phyloP scores from a whole-genome alignment of 2,888 invertebrate genomes.

The Perizoma flavofasciatum region DNA sequence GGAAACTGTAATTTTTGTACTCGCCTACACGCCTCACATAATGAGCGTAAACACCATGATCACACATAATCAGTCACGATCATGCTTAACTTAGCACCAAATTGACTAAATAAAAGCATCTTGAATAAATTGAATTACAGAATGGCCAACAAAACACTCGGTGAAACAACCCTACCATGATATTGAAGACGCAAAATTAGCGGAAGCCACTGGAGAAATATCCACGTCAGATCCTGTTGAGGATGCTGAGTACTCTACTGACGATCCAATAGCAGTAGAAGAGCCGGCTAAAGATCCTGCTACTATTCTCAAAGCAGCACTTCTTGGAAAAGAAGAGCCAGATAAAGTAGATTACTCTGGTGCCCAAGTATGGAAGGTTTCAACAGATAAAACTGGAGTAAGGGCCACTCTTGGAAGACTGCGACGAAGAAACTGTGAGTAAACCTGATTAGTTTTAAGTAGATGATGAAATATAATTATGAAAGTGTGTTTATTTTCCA shows the following conservation, averaged over 20 bases:
- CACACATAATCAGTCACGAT: slow-evolving; percentile 39
- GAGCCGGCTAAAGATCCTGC: slow-evolving; percentile 35
- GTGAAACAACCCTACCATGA: slow-evolving; percentile 62
- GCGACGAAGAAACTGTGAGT: slow-evolving; percentile 69
- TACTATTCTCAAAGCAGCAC: slow-evolving; percentile 38
- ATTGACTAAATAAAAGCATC: slow-evolving; percentile 8
- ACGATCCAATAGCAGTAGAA: slow-evolving; percentile 35
- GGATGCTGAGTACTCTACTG: slow-evolving; percentile 40
- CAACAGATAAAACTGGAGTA: slow-evolving; percentile 75
- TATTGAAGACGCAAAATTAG: slow-evolving; percentile 34
- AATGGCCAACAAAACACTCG: slow-evolving; percentile 67
- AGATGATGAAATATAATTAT: slow-evolving; percentile 1
- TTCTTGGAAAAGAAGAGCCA: slow-evolving; percentile 43
- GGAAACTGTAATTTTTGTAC: slow-evolving; percentile 34
- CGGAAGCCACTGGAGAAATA: slow-evolving; percentile 38
- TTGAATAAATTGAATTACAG: slow-evolving; percentile 46
- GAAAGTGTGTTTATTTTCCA: slow-evolving; percentile 50
- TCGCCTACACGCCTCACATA: slow-evolving; percentile 28
- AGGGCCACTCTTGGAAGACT: slow-evolving; percentile 59
- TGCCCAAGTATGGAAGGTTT: slow-evolving; percentile 90
- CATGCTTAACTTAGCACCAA: slow-evolving; percentile 1
- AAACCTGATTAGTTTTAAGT: not conserved
- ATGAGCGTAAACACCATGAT: slow-evolving; percentile 31
- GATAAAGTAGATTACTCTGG: slow-evolving; percentile 87
- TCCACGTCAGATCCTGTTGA: slow-evolving; percentile 36